Conservation (phyloP, 2,888 invertebrate species). For the Eulithis prunata region DNA sequence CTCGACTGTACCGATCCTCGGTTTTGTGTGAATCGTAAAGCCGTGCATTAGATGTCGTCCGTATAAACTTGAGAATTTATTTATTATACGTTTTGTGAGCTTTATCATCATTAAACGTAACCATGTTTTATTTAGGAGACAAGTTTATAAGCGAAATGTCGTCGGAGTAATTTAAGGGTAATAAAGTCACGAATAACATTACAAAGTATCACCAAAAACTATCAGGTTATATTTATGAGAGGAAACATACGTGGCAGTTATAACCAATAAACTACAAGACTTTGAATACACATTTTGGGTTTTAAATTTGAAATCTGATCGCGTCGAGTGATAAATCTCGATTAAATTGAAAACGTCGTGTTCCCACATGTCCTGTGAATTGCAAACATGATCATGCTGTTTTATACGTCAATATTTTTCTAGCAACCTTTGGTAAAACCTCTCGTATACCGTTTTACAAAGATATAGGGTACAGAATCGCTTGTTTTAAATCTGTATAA, state of each 20-base stretch:
- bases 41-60: constrained; percentile 48
- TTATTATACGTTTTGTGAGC: constrained; percentile 45
- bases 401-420: constrained; percentile 50
- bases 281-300: constrained; percentile 30
- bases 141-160: constrained; percentile 43
- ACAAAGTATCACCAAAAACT: constrained; percentile 40
- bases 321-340: constrained; percentile 50
- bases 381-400: constrained; percentile 64
- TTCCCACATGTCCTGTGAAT: constrained; percentile 71
- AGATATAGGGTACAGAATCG: constrained; percentile 29
- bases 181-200: constrained; percentile 39
- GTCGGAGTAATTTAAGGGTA: constrained; percentile 42
- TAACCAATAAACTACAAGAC: constrained; percentile 34
- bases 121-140: constrained; percentile 46
- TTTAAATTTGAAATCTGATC: constrained; percentile 42
- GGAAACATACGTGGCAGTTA: constrained; percentile 41
- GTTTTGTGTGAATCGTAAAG: constrained; percentile 59
- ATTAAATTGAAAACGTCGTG: constrained; percentile 63
- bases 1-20: constrained; percentile 58
- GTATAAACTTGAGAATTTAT: constrained; percentile 46
- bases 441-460: constrained; percentile 3
- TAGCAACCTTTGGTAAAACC: constrained; percentile 33
- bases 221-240: constrained; percentile 41
- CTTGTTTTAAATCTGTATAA: constrained; percentile 3
- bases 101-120: constrained; percentile 44